Evolutionary conservation across 2,797 vertebrate species (phyloP).

Genomic region (Lepidocolaptes lacrymiger): DNA sequence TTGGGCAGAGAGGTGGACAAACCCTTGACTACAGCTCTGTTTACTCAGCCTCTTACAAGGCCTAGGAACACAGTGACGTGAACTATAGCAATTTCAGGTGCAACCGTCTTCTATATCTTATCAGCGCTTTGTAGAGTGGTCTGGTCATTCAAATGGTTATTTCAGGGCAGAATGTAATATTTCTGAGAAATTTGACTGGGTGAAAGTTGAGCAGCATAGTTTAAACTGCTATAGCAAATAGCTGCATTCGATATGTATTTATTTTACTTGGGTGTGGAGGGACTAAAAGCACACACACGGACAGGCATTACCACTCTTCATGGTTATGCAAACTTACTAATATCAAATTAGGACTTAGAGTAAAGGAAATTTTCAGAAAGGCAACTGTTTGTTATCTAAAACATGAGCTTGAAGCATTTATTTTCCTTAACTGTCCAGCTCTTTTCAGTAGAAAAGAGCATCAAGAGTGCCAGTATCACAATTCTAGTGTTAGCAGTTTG

Average conservation of each 20-base stretch:
- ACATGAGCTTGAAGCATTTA: background rate
- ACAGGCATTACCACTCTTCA: background rate
- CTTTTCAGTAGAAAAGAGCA: background rate
- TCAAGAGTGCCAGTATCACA: background rate
- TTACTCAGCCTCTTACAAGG: background rate
- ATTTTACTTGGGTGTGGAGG: background rate
- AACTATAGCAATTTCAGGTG: background rate
- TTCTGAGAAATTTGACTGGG: background rate
- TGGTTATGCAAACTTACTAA: background rate
- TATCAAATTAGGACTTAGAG: background rate
- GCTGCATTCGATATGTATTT: background rate
- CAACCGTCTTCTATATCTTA: background rate
- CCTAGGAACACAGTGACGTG: background rate
- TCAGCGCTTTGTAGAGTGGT: background rate
- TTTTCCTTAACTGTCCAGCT: background rate
- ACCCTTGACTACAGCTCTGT: background rate
- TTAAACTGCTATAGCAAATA: background rate
- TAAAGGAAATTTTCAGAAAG: background rate
- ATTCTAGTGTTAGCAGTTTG: background rate
- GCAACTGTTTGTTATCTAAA: background rate
- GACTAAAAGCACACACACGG: background rate
- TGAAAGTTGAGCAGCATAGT: background rate
- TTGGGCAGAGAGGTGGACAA: background rate
- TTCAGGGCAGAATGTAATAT: background rate
- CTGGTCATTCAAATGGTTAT: background rate